Base-by-base conservation (phyloP, 2,113 vertebrate species). In the Plectropomus leopardus region DNA sequence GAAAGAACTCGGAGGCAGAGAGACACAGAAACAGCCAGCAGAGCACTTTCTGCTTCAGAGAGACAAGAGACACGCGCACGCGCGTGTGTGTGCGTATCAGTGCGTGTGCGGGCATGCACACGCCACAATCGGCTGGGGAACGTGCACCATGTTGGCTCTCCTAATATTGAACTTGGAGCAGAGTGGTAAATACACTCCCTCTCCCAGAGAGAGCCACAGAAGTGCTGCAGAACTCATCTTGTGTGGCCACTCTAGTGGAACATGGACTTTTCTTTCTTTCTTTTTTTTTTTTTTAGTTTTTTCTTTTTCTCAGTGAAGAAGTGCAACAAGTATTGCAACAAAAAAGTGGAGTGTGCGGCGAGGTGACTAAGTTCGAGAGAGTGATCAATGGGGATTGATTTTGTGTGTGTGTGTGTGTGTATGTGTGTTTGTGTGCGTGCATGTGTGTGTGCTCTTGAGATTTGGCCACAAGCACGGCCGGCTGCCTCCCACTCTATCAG, bases 381-480 rank as follows among this genome's bases (percentile, higher is more conserved):
- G 83, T 80, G 89, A 93, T 93, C 90, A 84, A 84, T 85, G 81
- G 63, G 84, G 78, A 90, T 88, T 91, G 90, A 91, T 92, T 92
- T 78, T 72, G 76, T 78, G 40, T 76, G 58, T 53, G 54, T 68
- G n/a, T 73, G 65, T 3, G 51, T 72, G n/a, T 73, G 65, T 8
- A 1, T 57, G 55, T 32, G 50, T 61, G 86, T 73, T 60, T 28
- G 48, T 58, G 48, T 64, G 68, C 55, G 55, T 40, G 28, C 13
- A 51, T 40, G 59, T 28, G 60, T 59, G 55, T 60, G 55, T 63
- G 77, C 55, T 77, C 53, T 76, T 8, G 36, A 84, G 78, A 76
- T 65, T 61, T 44, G 66, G 76, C 84, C 72, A 80, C 76, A 67
- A 80, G 68, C 79, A 32, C 23, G 19, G 61, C 77, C 68, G 14